phyloP scores from a whole-genome alignment of 2,113 vertebrate species.

The Collichthys lucidus region DNA sequence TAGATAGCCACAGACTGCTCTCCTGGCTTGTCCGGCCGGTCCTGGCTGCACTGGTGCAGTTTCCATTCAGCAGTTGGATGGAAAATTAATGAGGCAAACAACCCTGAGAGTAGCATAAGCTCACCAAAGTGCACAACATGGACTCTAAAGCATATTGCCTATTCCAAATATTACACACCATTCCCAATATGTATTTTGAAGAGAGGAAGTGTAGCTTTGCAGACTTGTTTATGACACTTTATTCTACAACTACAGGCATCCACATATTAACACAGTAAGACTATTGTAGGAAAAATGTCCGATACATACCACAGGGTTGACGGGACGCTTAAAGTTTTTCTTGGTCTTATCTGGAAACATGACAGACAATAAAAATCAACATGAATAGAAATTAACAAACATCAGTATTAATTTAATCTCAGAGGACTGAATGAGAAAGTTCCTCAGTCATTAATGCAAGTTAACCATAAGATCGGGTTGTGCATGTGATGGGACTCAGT shows the following conservation, averaged over 20 bases:
- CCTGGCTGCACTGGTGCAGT: constrained; percentile 63
- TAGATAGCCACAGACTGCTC: constrained; percentile 56
- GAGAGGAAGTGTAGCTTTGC: constrained; percentile 21
- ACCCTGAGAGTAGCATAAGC: constrained; percentile 63
- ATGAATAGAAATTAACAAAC: no score
- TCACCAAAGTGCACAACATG: constrained; percentile 50
- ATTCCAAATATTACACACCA: constrained; percentile 44
- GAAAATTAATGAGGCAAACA: constrained; percentile 75
- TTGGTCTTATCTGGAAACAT: constrained; percentile 70
- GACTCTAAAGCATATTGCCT: constrained; percentile 31
- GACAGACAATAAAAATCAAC: constrained; percentile 47
- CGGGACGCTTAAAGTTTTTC: constrained; percentile 63
- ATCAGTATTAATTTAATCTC: no score
- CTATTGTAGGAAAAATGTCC: background rate
- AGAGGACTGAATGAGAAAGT: no score
- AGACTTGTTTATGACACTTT: constrained; percentile 10
- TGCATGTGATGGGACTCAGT: background rate
- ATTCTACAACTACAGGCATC: background rate
- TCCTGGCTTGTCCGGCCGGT: constrained; percentile 46
- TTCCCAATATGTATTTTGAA: constrained; percentile 32
- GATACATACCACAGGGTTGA: constrained; percentile 69
- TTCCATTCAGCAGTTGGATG: constrained; percentile 75
- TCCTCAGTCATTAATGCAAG: no score
- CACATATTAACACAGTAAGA: background rate
- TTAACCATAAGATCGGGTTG: constrained; percentile 17